Evolutionary conservation across 2,113 vertebrate genomes (phyloP).

Genomic region (Gracilinanus agilis): DNA sequence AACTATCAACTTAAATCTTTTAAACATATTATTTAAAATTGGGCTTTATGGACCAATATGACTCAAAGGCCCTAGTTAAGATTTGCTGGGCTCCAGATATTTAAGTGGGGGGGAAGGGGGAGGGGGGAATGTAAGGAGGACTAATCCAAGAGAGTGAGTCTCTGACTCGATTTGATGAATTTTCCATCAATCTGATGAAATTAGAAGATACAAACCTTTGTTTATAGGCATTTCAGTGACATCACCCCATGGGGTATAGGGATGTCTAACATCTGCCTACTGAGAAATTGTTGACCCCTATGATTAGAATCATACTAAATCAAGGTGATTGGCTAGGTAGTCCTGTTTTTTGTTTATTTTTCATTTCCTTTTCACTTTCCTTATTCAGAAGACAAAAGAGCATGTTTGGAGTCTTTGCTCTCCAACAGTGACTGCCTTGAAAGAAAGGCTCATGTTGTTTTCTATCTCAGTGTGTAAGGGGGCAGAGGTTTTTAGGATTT

Average conservation of each 20-base stretch:
- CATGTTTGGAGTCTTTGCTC: background rate
- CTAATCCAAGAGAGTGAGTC: background rate
- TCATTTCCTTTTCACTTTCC: background rate
- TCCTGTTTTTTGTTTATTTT: background rate
- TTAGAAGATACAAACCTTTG: background rate
- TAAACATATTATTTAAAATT: slow-evolving; percentile 32
- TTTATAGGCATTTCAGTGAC: background rate
- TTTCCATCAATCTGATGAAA: background rate
- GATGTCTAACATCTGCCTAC: background rate
- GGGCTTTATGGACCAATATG: background rate
- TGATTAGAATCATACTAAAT: background rate
- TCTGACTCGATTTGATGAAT: background rate
- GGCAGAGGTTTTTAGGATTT: too few relatives aligned
- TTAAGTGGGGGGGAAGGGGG: background rate
- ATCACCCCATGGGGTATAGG: background rate
- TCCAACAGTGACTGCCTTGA: background rate
- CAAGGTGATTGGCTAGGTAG: background rate
- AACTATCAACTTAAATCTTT: slow-evolving; percentile 70
- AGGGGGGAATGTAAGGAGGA: background rate
- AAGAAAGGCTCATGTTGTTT: too few relatives aligned
- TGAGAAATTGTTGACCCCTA: background rate
- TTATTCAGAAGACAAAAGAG: background rate
- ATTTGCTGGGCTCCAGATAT: background rate
- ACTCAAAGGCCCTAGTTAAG: background rate
- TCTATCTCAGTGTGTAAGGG: too few relatives aligned